These are phyloP conservation scores for Vanessa atalanta DNA, from an alignment of 1,140 invertebrate species.

Conservation along the genomic window DNA sequence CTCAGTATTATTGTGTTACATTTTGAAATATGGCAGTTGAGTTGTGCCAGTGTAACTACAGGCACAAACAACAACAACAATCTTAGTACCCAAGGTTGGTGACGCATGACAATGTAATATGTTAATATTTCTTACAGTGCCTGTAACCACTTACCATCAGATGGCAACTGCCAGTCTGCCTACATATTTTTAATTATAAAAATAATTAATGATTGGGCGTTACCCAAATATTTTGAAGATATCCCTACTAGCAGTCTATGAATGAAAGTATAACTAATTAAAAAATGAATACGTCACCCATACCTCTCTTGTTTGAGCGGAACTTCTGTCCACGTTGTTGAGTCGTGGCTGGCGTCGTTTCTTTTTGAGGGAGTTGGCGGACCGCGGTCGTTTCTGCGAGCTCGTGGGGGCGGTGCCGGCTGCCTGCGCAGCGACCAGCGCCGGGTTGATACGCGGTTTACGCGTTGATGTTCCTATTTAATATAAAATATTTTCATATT, in stretches of 20 bases:
- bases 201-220: too few species aligned
- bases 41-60: too few species aligned
- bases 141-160: too few species aligned
- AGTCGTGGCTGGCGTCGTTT: constrained; percentile 87
- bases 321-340: constrained; percentile 94
- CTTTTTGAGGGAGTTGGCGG: constrained; percentile 71
- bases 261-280: background rate
- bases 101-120: too few species aligned
- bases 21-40: too few species aligned
- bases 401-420: constrained; percentile 79
- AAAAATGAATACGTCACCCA: background rate
- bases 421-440: constrained; percentile 96
- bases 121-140: too few species aligned
- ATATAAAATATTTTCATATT: background rate
- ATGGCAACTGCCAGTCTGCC: too few species aligned
- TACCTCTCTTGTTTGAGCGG: constrained; percentile 94
- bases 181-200: too few species aligned
- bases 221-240: background rate
- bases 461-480: constrained; percentile 87
- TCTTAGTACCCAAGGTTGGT: too few species aligned
- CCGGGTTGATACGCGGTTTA: constrained; percentile 96
- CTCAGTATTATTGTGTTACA: too few species aligned
- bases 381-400: constrained; percentile 67
- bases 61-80: too few species aligned
- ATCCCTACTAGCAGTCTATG: background rate